Base-by-base conservation (phyloP, 2,113 vertebrate genomes). In the Egretta garzetta region DNA sequence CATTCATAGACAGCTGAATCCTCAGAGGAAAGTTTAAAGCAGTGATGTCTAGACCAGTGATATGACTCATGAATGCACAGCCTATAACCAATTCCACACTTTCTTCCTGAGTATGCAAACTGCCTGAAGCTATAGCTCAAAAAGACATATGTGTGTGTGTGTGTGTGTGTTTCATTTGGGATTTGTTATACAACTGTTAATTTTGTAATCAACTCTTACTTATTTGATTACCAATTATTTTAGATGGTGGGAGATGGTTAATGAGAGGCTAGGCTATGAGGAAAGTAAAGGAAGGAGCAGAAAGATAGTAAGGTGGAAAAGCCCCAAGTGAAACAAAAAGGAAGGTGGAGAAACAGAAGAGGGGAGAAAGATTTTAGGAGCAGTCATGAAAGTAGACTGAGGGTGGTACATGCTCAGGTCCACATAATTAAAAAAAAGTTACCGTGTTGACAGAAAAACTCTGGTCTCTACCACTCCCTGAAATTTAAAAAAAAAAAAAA, bases 11-110 rank as follows among this genome's bases (percentile, higher is more conserved):
- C 81, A 89, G 68, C 35, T 91, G 84, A 96, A 76, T 90, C 87
- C 89, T 95, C 70, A 93, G 37, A 93, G 80, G 89, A 50, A 90
- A 82, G 37, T 94, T 91, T 82, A 82, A 89, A 90, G 66, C 45
- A 43, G n/a, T 68, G 74, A 19, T 96, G 96, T 97, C 96, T 96
- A 96, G 94, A 90, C 90, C 26, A 14, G 73, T 89, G 92, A 95
- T 84, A 35, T 96, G 93, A 97, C 76, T 96, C 94, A 95, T 72
- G 50, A 92, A 81, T 64, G 64, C 56, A 90, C 27, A 88, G 76
- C 56, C 43, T 85, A 52, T 90, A 96, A 93, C 84, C 73, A 50
- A 17, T 82, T 95, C 86, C 66, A 89, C 49, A 20, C 77, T 93
- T 52, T 76, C 66, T 91, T 96, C 72, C 88, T 91, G 76, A 70